Evolutionary conservation across 1,140 invertebrate species (phyloP).

Genomic region (Ladona fulva): DNA sequence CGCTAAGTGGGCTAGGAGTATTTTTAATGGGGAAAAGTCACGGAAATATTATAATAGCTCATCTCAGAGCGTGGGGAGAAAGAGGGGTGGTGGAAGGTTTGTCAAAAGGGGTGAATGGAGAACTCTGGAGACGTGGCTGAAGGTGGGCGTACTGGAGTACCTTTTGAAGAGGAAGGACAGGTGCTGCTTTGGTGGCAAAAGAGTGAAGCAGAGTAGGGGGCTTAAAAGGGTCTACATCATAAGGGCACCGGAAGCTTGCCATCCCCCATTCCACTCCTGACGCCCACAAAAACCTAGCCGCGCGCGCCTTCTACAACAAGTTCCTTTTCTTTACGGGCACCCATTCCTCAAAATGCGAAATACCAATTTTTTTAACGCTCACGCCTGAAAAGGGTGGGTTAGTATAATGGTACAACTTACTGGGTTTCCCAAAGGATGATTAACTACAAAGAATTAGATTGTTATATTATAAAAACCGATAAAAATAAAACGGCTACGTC

Average conservation of each 20-base stretch:
- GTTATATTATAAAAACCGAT: too few species aligned
- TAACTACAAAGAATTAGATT: too few species aligned
- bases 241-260: background rate
- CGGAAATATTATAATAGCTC: background rate
- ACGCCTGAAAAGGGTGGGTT: too few species aligned
- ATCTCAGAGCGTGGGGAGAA: background rate
- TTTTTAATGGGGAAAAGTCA: background rate
- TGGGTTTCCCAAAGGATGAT: too few species aligned
- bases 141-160: background rate
- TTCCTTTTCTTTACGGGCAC: too few species aligned
- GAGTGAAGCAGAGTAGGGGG: background rate
- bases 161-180: slow-evolving; percentile 8
- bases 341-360: too few species aligned
- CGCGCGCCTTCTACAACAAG: background rate
- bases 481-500: too few species aligned
- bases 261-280: background rate
- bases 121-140: too few species aligned
- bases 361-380: too few species aligned
- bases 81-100: background rate
- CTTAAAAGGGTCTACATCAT: background rate
- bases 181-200: background rate
- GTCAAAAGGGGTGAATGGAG: too few species aligned
- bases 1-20: background rate
- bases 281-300: background rate
- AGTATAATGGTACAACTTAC: too few species aligned